A percentile compares a stretch with the other conserved stretches of the same genome.
Evolutionary conservation across 2,888 invertebrate genomes (phyloP).

Genomic region (Baronia brevicornis): DNA sequence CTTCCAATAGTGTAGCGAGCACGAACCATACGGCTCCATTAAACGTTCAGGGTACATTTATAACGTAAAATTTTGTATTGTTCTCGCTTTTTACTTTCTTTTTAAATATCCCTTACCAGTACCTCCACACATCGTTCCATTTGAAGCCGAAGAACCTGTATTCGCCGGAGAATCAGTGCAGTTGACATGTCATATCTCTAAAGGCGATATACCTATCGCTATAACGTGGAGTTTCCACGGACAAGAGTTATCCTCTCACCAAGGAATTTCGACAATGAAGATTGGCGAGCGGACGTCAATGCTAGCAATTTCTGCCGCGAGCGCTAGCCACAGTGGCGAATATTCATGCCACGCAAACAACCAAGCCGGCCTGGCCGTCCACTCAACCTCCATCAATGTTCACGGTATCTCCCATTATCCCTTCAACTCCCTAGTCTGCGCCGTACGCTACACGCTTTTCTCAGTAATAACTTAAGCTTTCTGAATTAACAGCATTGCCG

Average conservation of each 20-base stretch:
- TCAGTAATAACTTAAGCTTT: slow-evolving; percentile 58
- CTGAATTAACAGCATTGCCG: slow-evolving; percentile 72
- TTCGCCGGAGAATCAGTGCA: slow-evolving; percentile 76
- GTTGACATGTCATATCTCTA: slow-evolving; percentile 76
- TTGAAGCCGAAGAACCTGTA: slow-evolving; percentile 74
- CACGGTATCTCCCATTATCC: slow-evolving; percentile 74
- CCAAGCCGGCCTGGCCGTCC: slow-evolving; percentile 78
- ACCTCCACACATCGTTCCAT: slow-evolving; percentile 79
- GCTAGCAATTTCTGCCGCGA: slow-evolving; percentile 78
- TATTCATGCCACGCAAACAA: slow-evolving; percentile 83
- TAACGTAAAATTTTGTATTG: slow-evolving; percentile 25
- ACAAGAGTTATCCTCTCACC: slow-evolving; percentile 74
- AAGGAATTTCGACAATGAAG: slow-evolving; percentile 72
- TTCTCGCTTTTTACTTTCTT: slow-evolving; percentile 31
- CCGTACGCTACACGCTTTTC: slow-evolving; percentile 71
- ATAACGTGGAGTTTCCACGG: slow-evolving; percentile 85
- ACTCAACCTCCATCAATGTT: slow-evolving; percentile 78
- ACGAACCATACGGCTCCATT: slow-evolving; percentile 80
- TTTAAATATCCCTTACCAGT: slow-evolving; percentile 26
- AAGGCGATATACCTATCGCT: slow-evolving; percentile 82
- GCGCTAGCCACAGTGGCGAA: slow-evolving; percentile 80
- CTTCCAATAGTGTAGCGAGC: slow-evolving; percentile 82
- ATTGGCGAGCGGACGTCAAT: slow-evolving; percentile 79
- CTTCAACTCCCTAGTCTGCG: slow-evolving; percentile 39
- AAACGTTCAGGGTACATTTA: slow-evolving; percentile 81